Evolutionary conservation across 2,888 invertebrate genomes (phyloP).

Genomic region (Apodemia zela): DNA sequence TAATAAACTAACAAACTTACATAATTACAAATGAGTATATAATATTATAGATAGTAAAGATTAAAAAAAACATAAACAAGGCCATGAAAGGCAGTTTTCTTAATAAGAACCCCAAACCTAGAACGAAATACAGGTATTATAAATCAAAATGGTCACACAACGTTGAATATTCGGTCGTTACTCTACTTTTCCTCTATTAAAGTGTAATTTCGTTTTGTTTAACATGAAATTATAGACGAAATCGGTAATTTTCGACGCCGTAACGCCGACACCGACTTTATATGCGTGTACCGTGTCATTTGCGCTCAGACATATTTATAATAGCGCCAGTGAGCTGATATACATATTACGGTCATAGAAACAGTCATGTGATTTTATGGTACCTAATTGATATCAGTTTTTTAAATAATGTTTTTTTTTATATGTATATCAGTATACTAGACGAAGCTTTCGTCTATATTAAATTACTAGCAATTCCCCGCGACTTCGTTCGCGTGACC

Average conservation of each 20-base stretch:
- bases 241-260: conserved; percentile 8
- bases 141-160: conserved; percentile 15
- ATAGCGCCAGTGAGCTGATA: not conserved
- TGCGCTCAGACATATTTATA: not conserved
- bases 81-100: not conserved
- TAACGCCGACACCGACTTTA: not conserved
- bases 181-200: conserved; percentile 5
- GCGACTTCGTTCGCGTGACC: no score
- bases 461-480: no score
- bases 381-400: no score
- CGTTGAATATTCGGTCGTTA: conserved; percentile 14
- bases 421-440: no score
- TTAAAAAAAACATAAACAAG: not conserved
- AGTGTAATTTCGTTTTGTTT: conserved; percentile 1
- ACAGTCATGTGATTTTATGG: no score
- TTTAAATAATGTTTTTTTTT: no score
- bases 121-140: conserved; percentile 22
- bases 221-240: conserved; percentile 11
- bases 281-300: conserved; percentile 7
- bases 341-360: no score
- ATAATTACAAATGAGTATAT: no score
- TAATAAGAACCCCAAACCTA: not conserved
- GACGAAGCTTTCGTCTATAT: no score
- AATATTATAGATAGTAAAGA: no score
- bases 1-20: no score